Percentiles rank a stretch among this genome's conserved stretches.
Evolutionary conservation across 2,888 invertebrate species (phyloP).

Genomic region (Dryococelus australis): DNA sequence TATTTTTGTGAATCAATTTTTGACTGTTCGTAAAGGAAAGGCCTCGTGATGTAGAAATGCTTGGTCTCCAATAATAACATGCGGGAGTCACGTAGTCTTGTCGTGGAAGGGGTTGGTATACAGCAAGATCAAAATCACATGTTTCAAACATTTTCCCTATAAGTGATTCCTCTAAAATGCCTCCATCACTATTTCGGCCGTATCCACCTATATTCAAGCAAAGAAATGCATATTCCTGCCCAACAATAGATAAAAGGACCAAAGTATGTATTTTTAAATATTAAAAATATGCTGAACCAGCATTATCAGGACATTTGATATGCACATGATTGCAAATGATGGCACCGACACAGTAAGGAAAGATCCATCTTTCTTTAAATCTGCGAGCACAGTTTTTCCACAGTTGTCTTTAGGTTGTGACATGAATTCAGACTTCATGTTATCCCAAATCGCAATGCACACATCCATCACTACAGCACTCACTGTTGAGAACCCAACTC

Average conservation of each 20-base stretch:
- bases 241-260: constrained; percentile 26
- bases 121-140: constrained; percentile 25
- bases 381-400: background rate
- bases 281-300: constrained; percentile 25
- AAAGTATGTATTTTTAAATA: background rate
- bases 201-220: constrained; percentile 22
- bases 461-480: background rate
- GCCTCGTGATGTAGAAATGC: background rate
- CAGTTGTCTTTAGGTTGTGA: background rate
- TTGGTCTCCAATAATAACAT: background rate
- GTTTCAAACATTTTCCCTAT: background rate
- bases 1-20: constrained; percentile 17
- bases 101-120: constrained; percentile 18
- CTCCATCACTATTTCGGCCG: constrained; percentile 26
- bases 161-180: constrained; percentile 25
- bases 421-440: background rate
- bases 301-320: constrained; percentile 26
- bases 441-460: background rate
- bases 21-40: background rate
- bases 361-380: constrained; percentile 13
- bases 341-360: constrained; percentile 24
- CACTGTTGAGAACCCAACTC: constrained; percentile 9
- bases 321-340: constrained; percentile 4
- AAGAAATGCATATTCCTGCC: constrained; percentile 22
- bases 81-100: background rate